A percentile compares a stretch with the other conserved stretches of the same genome.
Conservation (phyloP, 2,888 invertebrate genomes). For the Clepsis dumicolana region DNA sequence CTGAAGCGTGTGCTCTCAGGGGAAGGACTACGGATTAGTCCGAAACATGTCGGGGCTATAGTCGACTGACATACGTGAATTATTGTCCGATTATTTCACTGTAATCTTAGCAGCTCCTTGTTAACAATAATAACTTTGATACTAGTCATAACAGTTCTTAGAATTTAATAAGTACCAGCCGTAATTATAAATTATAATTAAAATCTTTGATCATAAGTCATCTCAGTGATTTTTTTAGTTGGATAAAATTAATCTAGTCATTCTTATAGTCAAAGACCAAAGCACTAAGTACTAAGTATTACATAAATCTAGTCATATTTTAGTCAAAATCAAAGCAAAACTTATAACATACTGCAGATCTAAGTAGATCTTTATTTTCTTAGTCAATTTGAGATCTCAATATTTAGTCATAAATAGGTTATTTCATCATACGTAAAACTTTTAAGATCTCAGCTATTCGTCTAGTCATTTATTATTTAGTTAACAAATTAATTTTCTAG, state of each 20-base stretch:
- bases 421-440: not conserved
- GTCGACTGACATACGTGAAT: too few relatives aligned
- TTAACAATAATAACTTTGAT: not conserved
- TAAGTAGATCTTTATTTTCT: slow-evolving; percentile 27
- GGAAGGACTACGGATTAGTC: too few relatives aligned
- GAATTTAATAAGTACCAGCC: slow-evolving; percentile 1
- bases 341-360: not conserved
- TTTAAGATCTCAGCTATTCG: not conserved
- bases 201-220: not conserved
- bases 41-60: too few relatives aligned
- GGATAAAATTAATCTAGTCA: not conserved
- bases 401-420: not conserved
- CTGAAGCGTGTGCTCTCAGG: too few relatives aligned
- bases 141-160: slow-evolving; percentile 5
- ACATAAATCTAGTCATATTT: not conserved
- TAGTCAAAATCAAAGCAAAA: not conserved
- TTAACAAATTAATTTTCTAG: not conserved
- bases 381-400: slow-evolving; percentile 39
- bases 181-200: not conserved
- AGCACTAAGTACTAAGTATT: not conserved
- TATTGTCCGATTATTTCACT: too few relatives aligned
- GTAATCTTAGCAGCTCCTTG: slow-evolving; percentile 12
- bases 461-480: slow-evolving; percentile 6
- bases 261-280: not conserved
- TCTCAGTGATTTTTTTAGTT: not conserved